phyloP scores from a whole-genome alignment of 1,140 invertebrate genomes.

The Chrysoperla carnea region DNA sequence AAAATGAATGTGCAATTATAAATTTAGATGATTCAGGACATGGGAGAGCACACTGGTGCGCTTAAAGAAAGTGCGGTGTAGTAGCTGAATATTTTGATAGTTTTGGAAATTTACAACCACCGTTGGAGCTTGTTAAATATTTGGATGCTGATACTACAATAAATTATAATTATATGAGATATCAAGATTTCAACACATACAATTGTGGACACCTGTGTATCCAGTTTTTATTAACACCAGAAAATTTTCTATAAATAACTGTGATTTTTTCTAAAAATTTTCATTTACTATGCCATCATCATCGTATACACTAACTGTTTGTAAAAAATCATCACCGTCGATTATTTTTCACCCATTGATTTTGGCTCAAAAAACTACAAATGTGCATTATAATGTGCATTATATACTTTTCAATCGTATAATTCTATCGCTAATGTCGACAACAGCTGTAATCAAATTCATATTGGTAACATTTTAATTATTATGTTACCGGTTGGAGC shows the following conservation, averaged over 20 bases:
- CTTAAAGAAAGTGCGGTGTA: slow-evolving; percentile 12
- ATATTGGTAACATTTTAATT: too few species aligned
- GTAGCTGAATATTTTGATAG: slow-evolving; percentile 7
- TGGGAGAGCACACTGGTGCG: slow-evolving; percentile 16
- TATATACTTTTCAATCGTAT: too few species aligned
- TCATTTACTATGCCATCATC: neutral
- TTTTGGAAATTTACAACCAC: slow-evolving; percentile 14
- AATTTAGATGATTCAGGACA: slow-evolving; percentile 17
- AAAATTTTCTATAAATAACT: slow-evolving; percentile 2
- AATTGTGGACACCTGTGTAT: slow-evolving; percentile 15
- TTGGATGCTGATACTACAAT: slow-evolving; percentile 2
- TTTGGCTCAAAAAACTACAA: too few species aligned
- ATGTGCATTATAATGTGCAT: too few species aligned
- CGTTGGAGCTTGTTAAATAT: slow-evolving; percentile 13
- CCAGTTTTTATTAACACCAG: slow-evolving; percentile 11
- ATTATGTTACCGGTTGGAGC: too few species aligned
- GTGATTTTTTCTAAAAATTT: too few species aligned
- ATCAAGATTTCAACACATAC: slow-evolving; percentile 5
- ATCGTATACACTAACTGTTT: too few species aligned
- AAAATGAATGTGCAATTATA: slow-evolving; percentile 13
- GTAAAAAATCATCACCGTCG: too few species aligned
- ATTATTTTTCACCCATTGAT: too few species aligned
- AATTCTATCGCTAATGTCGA: too few species aligned
- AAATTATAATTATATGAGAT: slow-evolving; percentile 5
- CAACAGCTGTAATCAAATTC: too few species aligned